A percentile compares a stretch with the other conserved stretches of the same genome.
phyloP scores from a whole-genome alignment of 2,113 vertebrate genomes.

The Crotalus horridus region DNA sequence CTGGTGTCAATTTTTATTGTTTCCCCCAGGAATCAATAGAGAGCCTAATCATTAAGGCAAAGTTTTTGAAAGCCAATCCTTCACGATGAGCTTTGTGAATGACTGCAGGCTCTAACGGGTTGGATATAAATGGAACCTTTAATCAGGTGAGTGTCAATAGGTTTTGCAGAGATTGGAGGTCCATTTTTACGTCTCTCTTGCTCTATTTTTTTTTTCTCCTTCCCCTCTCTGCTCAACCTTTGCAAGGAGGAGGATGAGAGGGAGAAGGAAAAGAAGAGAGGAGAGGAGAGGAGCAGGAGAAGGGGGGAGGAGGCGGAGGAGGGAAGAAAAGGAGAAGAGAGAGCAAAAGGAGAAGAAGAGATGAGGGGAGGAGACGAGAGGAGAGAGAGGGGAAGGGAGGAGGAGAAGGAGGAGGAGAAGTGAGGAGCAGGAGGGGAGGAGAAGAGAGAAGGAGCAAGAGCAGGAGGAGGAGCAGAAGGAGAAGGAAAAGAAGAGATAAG shows the following conservation, averaged over 20 bases:
- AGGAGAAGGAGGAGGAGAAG: no score
- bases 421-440: no score
- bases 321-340: no score
- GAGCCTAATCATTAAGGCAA: constrained; percentile 77
- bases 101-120: constrained; percentile 64
- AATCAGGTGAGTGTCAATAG: constrained; percentile 71
- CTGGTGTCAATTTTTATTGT: constrained; percentile 85
- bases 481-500: no score
- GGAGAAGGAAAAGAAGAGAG: not conserved
- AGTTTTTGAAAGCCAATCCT: constrained; percentile 76
- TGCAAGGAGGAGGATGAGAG: constrained; percentile 20
- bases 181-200: constrained; percentile 51
- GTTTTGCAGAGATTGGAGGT: constrained; percentile 56
- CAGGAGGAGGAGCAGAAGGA: no score
- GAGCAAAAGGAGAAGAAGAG: not conserved
- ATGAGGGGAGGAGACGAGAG: no score
- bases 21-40: constrained; percentile 72
- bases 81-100: constrained; percentile 79
- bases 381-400: no score
- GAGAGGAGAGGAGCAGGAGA: no score
- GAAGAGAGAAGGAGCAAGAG: no score
- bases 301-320: no score
- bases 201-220: not conserved
- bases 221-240: constrained; percentile 14
- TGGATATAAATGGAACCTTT: constrained; percentile 73